Evolutionary conservation across 1,140 invertebrate species (phyloP).

Genomic region (Globodera rostochiensis): DNA sequence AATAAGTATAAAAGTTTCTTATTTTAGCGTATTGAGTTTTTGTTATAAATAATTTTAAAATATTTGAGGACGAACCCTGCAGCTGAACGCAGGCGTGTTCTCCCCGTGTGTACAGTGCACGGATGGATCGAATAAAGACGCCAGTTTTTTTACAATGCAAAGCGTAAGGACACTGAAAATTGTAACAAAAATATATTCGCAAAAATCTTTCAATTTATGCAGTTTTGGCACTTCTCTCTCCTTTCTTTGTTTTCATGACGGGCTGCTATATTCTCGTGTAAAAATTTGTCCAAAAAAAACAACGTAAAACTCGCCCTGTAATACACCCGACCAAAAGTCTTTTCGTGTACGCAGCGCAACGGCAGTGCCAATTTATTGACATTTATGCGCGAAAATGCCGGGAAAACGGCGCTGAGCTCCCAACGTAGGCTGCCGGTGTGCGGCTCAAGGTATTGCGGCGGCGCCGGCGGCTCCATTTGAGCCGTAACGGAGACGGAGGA

Average conservation of each 20-base stretch:
- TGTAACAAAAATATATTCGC: neutral
- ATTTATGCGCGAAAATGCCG: neutral
- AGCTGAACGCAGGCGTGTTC: neutral
- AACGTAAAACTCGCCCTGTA: neutral
- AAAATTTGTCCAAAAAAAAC: too few species aligned
- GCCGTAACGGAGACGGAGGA: too few species aligned
- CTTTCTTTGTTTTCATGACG: too few species aligned
- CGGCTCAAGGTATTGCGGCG: neutral
- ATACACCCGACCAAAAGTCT: neutral
- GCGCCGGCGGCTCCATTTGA: neutral
- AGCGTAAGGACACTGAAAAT: neutral
- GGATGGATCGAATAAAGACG: neutral
- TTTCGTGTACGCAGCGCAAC: neutral
- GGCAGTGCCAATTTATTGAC: neutral
- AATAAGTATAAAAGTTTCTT: too few species aligned
- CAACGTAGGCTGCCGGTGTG: neutral
- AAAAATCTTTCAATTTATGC: neutral
- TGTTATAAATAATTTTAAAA: too few species aligned
- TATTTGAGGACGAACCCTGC: neutral
- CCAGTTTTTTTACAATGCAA: neutral
- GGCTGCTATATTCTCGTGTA: too few species aligned
- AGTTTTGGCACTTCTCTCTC: too few species aligned
- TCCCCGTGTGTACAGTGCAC: neutral
- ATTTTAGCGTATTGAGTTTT: too few species aligned
- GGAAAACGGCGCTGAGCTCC: neutral